Base-by-base conservation (phyloP, 2,797 vertebrate species). In the Nannoperca obscura region DNA sequence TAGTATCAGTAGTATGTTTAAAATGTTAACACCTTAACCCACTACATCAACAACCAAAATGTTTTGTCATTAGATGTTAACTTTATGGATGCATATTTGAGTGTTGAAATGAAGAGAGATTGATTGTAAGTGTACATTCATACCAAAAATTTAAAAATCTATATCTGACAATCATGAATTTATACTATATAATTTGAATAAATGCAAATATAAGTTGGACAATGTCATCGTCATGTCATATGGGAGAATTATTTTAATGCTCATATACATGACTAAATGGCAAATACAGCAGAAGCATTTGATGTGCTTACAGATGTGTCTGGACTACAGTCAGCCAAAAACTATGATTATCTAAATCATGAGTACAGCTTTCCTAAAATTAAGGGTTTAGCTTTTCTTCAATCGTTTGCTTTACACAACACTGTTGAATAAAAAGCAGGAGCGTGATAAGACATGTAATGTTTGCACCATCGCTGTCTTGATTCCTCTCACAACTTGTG, bases 271-370 rank as follows among this genome's bases (percentile, higher is more conserved):
- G 14, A 46, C 3, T 68, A 42, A 61, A 30, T 42, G 0, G 3
- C 17, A 71, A 32, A 54, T 62, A 38, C 24, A 7, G 3, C 1
- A 1, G 7, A 36, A 7, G 0, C 34, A 4, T 55, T 44, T 38
- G 2, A 38, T 12, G n/a, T 70, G 10, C 2, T 55, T 22, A 36
- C 6, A 64, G 27, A 40, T 50, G 24, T 13, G 3, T 53, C 5
- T 72, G 22, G 19, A 57, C 17, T 24, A 0, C 27, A 58, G 22
- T 61, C 44, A 76, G 4, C 14, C 32, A 12, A 30, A 84, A 77
- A 69, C 47, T 52, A 12, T 62, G 11, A 67, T 82, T 72, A 75
- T 55, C 50, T 4, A 14, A 57, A 61, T 81, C 30, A 62, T 66
- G 5, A 53, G 17, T 64, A 32, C 6, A 58, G 22, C 63, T 74